These are phyloP conservation scores for Alentia gelatinosa DNA, from an alignment of 2,888 invertebrate genomes.

Conservation along the genomic window DNA sequence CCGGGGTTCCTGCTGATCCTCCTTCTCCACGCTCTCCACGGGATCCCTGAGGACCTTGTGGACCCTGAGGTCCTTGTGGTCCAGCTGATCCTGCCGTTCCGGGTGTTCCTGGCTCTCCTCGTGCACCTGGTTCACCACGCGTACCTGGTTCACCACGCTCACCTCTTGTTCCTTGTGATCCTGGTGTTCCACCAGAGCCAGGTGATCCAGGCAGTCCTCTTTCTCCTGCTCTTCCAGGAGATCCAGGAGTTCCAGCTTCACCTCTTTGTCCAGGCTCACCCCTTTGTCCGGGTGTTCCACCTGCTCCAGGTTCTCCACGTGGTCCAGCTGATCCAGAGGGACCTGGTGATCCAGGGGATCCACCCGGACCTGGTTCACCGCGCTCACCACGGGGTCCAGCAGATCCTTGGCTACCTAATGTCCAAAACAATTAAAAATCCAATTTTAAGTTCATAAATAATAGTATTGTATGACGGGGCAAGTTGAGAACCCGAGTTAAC, in stretches of 20 bases:
- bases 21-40: slow-evolving; percentile 54
- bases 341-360: slow-evolving; percentile 69
- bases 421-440: too few relatives aligned
- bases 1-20: neutral
- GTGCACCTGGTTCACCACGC: slow-evolving; percentile 31
- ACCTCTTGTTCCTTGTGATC: slow-evolving; percentile 44
- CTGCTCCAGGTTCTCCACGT: slow-evolving; percentile 46
- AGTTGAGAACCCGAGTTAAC: too few relatives aligned
- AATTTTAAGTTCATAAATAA: too few relatives aligned
- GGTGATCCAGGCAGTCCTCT: slow-evolving; percentile 39
- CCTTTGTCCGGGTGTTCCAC: slow-evolving; percentile 42
- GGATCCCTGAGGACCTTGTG: slow-evolving; percentile 47
- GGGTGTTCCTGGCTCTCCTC: slow-evolving; percentile 31
- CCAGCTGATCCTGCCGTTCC: slow-evolving; percentile 48
- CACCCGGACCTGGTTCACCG: slow-evolving; percentile 51
- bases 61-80: slow-evolving; percentile 45
- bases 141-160: slow-evolving; percentile 51
- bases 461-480: too few relatives aligned
- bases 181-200: slow-evolving; percentile 66
- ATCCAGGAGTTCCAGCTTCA: slow-evolving; percentile 36
- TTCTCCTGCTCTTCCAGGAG: slow-evolving; percentile 59
- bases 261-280: slow-evolving; percentile 54
- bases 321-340: slow-evolving; percentile 60
- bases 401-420: slow-evolving; percentile 69
- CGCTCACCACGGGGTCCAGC: slow-evolving; percentile 43